Evolutionary conservation across 2,797 vertebrate species (phyloP), one percentile per base, ranked within the genome.

Genomic region (Enteromius anoplus): DNA sequence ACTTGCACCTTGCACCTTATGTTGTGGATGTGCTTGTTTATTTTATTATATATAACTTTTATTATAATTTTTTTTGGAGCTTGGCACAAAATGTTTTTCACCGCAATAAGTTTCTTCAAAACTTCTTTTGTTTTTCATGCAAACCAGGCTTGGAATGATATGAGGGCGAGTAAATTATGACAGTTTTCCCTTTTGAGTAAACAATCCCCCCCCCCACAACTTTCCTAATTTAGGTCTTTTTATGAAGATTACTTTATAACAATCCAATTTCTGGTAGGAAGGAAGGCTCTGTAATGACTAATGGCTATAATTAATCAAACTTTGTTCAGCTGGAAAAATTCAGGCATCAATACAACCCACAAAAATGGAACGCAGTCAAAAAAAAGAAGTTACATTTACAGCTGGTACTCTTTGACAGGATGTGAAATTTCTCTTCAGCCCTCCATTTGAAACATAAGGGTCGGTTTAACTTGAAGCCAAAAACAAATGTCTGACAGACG

Each of bases 391-490:
- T 40, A 10, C 10, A 42, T 76, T 76, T 47, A 77, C 73, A 58
- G 49, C 62, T 83, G 64, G 72, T 32, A 32, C 6, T 42, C 17
- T 47, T 47, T 58, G 26, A 66, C 69, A 82, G 70, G 51, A 37
- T 83, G 68, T 77, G 70, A 78, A 47, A 81, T 40, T 77, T 78
- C 58, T 66, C 42, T 58, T 42, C 53, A 77, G 42, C 42, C 19
- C 49, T 32, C 40, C 26, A 51, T 19, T 69, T 78, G n/a, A 84
- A 84, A 84, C 64, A 69, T 45, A 73, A 79, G 40, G 37, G 34
- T 70, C 3, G 10, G 55, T 83, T 78, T 51, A 71, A 78, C 26
- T 49, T 70, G 14, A 62, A 80, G 51, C 66, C 51, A 65, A 77
- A 78, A 64, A 37, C n/a, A 60, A 83, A 70, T 51, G 14, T 78